Conservation (phyloP, 2,888 invertebrate genomes). For the Pseudococcus longispinus region DNA sequence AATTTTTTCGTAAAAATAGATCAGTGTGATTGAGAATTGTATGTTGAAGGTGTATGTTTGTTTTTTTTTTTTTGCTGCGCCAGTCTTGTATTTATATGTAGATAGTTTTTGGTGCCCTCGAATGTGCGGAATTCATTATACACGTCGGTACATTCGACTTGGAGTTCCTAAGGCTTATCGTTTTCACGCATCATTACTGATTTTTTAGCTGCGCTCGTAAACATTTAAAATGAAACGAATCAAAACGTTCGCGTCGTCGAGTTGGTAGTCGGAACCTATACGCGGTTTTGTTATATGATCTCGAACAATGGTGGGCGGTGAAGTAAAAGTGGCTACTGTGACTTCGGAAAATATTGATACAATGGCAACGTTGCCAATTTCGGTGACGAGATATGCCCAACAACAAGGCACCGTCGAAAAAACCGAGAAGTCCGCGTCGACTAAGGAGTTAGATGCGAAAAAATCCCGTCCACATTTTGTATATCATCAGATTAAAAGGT, state of each 20-base stretch:
- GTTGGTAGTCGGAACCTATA: constrained; percentile 11
- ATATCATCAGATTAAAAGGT: constrained; percentile 56
- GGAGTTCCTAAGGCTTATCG: background rate
- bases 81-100: background rate
- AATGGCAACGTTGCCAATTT: constrained; percentile 87
- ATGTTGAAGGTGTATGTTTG: background rate
- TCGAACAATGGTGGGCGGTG: constrained; percentile 57
- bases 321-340: constrained; percentile 88
- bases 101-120: background rate
- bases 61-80: background rate
- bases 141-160: background rate
- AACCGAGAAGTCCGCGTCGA: constrained; percentile 68
- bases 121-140: background rate
- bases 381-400: constrained; percentile 64
- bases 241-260: background rate
- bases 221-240: constrained; percentile 36
- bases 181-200: constrained; percentile 36
- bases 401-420: constrained; percentile 74
- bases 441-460: constrained; percentile 60
- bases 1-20: background rate
- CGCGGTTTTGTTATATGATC: background rate
- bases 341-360: constrained; percentile 77
- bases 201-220: constrained; percentile 26
- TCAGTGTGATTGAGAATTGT: background rate
- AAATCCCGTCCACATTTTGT: constrained; percentile 61